Evolutionary conservation across 2,797 vertebrate species (phyloP).

Genomic region (Chrosomus eos): DNA sequence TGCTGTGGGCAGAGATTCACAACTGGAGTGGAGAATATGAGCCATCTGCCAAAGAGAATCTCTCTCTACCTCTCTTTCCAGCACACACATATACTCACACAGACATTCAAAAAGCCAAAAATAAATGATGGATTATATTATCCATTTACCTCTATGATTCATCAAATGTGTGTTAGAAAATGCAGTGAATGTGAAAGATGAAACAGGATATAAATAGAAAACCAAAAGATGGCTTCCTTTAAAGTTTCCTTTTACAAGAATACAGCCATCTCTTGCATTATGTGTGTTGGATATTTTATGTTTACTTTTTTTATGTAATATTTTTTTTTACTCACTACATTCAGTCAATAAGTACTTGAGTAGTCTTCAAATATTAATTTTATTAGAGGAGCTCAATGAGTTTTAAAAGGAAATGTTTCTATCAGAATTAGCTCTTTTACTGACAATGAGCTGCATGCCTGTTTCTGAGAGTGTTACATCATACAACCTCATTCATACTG

Average conservation of each 20-base stretch:
- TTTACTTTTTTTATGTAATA: background rate
- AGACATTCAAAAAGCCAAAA: background rate
- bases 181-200: background rate
- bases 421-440: background rate
- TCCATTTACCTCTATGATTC: background rate
- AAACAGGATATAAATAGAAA: background rate
- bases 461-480: background rate
- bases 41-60: slow-evolving; percentile 39
- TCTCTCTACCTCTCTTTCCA: slow-evolving; percentile 21
- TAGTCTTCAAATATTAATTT: background rate
- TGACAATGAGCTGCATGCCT: background rate
- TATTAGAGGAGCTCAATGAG: background rate
- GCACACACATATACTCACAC: background rate
- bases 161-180: background rate
- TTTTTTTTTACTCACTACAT: background rate
- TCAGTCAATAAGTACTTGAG: background rate
- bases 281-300: background rate
- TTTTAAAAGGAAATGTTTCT: slow-evolving; percentile 3
- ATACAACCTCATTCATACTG: background rate
- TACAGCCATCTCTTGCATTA: background rate
- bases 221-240: background rate
- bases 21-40: slow-evolving; percentile 42
- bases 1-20: slow-evolving; percentile 24
- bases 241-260: background rate
- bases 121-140: slow-evolving; percentile 12